A percentile compares a stretch with the other conserved stretches of the same genome.
Conservation (phyloP, 1,140 invertebrate species). For the Ceratoteleas bidentatus region DNA sequence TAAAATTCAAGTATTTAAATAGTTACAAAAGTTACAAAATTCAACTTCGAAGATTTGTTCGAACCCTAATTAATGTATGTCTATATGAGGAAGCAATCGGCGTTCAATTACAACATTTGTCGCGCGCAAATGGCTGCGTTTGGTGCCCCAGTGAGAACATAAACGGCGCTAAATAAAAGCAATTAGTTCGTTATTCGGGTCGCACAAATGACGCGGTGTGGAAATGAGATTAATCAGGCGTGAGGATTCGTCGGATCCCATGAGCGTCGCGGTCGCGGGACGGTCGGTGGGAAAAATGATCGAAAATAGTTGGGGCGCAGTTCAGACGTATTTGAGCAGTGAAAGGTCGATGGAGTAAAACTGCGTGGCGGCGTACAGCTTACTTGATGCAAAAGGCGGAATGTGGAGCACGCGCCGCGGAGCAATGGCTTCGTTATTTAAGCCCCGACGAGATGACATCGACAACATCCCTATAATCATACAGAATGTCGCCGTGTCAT, state of each 20-base stretch:
- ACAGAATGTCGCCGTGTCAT: constrained; percentile 67
- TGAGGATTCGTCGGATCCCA: constrained; percentile 20
- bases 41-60: too few species aligned
- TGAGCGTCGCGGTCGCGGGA: constrained; percentile 1
- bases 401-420: constrained; percentile 60
- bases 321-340: constrained; percentile 71
- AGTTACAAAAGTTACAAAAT: too few species aligned
- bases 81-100: background rate
- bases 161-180: constrained; percentile 4
- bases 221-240: constrained; percentile 23
- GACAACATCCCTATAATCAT: constrained; percentile 67
- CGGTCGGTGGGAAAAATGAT: constrained; percentile 48
- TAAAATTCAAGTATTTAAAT: too few species aligned
- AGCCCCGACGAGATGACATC: constrained; percentile 64
- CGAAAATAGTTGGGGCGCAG: constrained; percentile 74
- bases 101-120: background rate
- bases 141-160: background rate
- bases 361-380: constrained; percentile 68
- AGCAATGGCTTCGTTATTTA: constrained; percentile 65
- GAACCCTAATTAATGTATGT: too few species aligned
- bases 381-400: constrained; percentile 64
- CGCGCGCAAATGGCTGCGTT: too few species aligned
- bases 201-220: background rate
- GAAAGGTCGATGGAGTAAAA: constrained; percentile 70
- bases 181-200: constrained; percentile 24